phyloP scores from a whole-genome alignment of 2,888 invertebrate species.

The Adelognathus sp. region DNA sequence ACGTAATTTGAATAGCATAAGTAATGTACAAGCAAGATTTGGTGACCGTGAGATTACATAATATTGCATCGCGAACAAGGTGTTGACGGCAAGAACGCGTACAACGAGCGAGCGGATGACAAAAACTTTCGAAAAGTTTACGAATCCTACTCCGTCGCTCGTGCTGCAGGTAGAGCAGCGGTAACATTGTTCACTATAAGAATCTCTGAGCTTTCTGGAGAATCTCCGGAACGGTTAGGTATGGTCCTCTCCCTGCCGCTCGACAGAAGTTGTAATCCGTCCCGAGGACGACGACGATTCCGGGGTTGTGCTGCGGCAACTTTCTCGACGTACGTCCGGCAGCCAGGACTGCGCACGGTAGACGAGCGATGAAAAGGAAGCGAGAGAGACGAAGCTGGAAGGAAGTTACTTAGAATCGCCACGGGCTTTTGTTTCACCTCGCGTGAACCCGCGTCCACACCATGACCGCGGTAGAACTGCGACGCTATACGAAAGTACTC shows the following conservation, averaged over 20 bases:
- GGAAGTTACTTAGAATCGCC: slow-evolving; percentile 60
- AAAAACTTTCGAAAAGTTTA: background rate
- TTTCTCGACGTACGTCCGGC: slow-evolving; percentile 71
- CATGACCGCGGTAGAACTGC: slow-evolving; percentile 5
- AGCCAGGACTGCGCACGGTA: slow-evolving; percentile 40
- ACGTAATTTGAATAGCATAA: background rate
- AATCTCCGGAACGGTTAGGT: background rate
- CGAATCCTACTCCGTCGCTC: background rate
- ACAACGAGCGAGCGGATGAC: too few species aligned
- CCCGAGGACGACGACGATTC: slow-evolving; percentile 62
- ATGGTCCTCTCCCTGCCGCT: slow-evolving; percentile 14
- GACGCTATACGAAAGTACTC: slow-evolving; percentile 29
- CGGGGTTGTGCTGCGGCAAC: slow-evolving; percentile 67
- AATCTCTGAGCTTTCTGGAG: background rate
- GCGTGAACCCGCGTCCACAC: slow-evolving; percentile 31
- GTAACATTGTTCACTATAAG: slow-evolving; percentile 47
- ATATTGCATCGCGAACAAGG: background rate
- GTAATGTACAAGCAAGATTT: background rate
- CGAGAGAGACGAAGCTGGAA: slow-evolving; percentile 47
- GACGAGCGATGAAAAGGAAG: slow-evolving; percentile 33
- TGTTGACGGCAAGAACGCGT: background rate
- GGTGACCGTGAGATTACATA: background rate
- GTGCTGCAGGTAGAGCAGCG: background rate
- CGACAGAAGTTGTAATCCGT: slow-evolving; percentile 74
- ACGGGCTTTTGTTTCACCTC: slow-evolving; percentile 58